Conservation (phyloP, 2,797 vertebrate species). For the Babyrousa celebensis region DNA sequence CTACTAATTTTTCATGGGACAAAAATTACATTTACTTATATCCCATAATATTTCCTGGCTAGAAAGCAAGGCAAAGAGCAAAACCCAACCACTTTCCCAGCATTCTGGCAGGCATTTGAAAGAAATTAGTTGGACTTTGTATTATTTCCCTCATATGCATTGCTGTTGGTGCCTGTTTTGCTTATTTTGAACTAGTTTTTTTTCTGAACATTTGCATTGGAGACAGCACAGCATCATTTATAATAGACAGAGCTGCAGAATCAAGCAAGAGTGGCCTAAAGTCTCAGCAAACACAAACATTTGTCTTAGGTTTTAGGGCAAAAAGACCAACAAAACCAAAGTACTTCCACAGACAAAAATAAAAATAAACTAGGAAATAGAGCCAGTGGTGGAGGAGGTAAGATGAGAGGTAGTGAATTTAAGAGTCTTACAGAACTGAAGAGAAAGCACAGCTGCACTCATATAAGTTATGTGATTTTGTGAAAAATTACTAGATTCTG, state of each 20-base stretch:
- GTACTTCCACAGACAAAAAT: background rate
- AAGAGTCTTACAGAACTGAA: background rate
- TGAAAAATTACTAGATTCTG: background rate
- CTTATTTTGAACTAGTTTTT: constrained; percentile 14
- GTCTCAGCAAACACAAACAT: background rate
- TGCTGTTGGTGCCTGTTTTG: background rate
- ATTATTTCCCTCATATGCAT: background rate
- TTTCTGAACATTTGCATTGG: background rate
- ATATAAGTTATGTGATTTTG: background rate
- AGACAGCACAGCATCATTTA: background rate
- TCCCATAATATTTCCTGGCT: background rate
- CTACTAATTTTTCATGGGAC: background rate
- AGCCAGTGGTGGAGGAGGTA: background rate
- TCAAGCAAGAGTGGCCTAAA: background rate
- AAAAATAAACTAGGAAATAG: background rate
- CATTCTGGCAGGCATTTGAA: background rate
- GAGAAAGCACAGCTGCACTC: background rate
- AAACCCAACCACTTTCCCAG: background rate
- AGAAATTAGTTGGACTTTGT: background rate
- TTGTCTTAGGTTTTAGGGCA: background rate
- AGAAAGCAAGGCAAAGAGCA: background rate
- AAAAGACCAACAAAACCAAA: background rate
- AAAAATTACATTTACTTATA: constrained; percentile 49
- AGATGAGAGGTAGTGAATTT: background rate
- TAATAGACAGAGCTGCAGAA: background rate